Percentiles rank a stretch among this genome's conserved stretches.
These are phyloP conservation scores for Polyploca ridens DNA, from an alignment of 2,888 invertebrate genomes.

Conservation along the genomic window DNA sequence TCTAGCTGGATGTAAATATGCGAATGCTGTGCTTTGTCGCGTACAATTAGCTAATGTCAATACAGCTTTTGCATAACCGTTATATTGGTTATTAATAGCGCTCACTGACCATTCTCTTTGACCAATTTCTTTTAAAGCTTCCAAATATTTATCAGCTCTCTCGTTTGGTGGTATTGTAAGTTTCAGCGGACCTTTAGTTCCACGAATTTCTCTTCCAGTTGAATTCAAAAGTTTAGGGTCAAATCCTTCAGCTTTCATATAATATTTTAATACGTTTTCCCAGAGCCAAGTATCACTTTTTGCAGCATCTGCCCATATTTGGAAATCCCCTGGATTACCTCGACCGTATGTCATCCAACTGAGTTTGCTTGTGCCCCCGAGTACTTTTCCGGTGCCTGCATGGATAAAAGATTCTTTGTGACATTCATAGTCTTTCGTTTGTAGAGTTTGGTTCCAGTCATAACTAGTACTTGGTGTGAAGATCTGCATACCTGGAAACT, in stretches of 20 bases:
- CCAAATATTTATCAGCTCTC: constrained; percentile 36
- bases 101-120: not conserved
- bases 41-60: not conserved
- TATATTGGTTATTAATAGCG: not conserved
- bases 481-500: constrained; percentile 32
- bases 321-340: constrained; percentile 41
- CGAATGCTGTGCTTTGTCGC: not conserved
- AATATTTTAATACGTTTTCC: constrained; percentile 41
- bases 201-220: constrained; percentile 25
- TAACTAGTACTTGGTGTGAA: constrained; percentile 22
- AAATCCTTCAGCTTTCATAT: constrained; percentile 48
- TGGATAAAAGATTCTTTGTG: constrained; percentile 13
- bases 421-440: constrained; percentile 15
- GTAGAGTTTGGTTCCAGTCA: constrained; percentile 44
- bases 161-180: constrained; percentile 27
- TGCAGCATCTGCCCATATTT: constrained; percentile 36
- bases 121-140: constrained; percentile 68
- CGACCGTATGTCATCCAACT: constrained; percentile 43
- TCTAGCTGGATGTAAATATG: constrained; percentile 1
- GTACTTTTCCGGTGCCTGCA: constrained; percentile 40
- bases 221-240: constrained; percentile 31
- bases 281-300: constrained; percentile 45
- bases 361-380: constrained; percentile 50
- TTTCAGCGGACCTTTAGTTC: constrained; percentile 36
- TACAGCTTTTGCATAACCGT: not conserved